phyloP scores from a whole-genome alignment of 2,888 invertebrate genomes.

The Uropetala carovei region DNA sequence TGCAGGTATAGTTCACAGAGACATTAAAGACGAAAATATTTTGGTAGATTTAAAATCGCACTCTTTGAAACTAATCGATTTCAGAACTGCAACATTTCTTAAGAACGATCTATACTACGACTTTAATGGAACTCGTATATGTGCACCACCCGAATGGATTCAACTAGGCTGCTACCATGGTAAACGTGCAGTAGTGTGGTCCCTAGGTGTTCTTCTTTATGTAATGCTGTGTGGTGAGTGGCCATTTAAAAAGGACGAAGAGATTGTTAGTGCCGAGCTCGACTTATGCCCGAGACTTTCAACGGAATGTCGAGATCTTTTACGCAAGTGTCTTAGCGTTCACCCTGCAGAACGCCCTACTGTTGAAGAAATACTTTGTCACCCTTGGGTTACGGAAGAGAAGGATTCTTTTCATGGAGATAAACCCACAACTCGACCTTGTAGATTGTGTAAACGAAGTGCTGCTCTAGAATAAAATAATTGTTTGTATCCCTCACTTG shows the following conservation, averaged over 20 bases:
- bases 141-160: constrained; percentile 82
- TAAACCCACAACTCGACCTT: constrained; percentile 4
- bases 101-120: constrained; percentile 78
- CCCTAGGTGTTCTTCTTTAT: constrained; percentile 80
- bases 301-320: constrained; percentile 76
- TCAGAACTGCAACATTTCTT: constrained; percentile 79
- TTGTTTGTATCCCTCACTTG: neutral
- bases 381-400: constrained; percentile 75
- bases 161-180: constrained; percentile 77
- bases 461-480: constrained; percentile 7
- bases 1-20: constrained; percentile 78
- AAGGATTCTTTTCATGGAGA: neutral
- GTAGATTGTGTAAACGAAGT: constrained; percentile 49
- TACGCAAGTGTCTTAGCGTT: constrained; percentile 76
- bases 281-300: constrained; percentile 31
- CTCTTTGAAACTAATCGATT: constrained; percentile 79
- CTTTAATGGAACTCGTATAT: constrained; percentile 81
- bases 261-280: constrained; percentile 74
- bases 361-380: constrained; percentile 76
- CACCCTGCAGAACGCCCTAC: constrained; percentile 76
- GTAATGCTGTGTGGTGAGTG: constrained; percentile 82
- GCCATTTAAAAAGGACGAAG: constrained; percentile 79
- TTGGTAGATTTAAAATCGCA: constrained; percentile 78
- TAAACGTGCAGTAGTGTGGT: constrained; percentile 79
- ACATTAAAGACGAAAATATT: constrained; percentile 81